Conservation (phyloP, 2,888 invertebrate species). For the Antitype chi region DNA sequence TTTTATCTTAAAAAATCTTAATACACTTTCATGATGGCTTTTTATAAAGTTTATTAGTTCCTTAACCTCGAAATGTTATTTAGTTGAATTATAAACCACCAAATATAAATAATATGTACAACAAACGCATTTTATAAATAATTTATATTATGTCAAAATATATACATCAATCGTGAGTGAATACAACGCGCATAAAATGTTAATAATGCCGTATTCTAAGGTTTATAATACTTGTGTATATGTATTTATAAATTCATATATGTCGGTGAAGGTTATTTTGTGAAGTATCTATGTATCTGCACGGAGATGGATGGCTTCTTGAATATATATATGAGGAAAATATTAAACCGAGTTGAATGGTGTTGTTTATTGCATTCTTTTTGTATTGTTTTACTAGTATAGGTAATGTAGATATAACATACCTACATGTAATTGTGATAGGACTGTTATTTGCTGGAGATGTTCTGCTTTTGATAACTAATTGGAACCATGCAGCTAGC, state of each 20-base stretch:
- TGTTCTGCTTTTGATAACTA: not conserved
- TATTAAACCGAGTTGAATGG: constrained; percentile 51
- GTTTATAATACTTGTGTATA: constrained; percentile 23
- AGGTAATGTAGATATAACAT: not conserved
- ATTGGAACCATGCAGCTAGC: no score
- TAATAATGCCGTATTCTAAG: constrained; percentile 46
- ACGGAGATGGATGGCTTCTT: constrained; percentile 65
- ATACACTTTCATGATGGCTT: constrained; percentile 1
- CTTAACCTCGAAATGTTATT: constrained; percentile 21
- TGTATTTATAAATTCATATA: constrained; percentile 49
- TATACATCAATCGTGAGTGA: constrained; percentile 53
- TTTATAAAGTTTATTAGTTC: constrained; percentile 9
- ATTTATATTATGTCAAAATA: constrained; percentile 43
- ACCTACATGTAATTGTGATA: constrained; percentile 6
- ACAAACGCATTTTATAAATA: constrained; percentile 8
- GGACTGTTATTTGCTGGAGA: not conserved
- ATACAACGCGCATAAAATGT: constrained; percentile 51
- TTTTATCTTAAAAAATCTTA: constrained; percentile 14
- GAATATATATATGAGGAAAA: constrained; percentile 70
- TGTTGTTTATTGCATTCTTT: constrained; percentile 36
- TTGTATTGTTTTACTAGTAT: constrained; percentile 14
- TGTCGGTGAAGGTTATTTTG: constrained; percentile 71
- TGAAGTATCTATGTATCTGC: constrained; percentile 61
- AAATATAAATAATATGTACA: constrained; percentile 21
- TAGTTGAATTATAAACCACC: constrained; percentile 28